Percentiles rank a stretch among this genome's conserved stretches.
phyloP scores from a whole-genome alignment of 2,888 invertebrate species.

The Diarsia rubi region DNA sequence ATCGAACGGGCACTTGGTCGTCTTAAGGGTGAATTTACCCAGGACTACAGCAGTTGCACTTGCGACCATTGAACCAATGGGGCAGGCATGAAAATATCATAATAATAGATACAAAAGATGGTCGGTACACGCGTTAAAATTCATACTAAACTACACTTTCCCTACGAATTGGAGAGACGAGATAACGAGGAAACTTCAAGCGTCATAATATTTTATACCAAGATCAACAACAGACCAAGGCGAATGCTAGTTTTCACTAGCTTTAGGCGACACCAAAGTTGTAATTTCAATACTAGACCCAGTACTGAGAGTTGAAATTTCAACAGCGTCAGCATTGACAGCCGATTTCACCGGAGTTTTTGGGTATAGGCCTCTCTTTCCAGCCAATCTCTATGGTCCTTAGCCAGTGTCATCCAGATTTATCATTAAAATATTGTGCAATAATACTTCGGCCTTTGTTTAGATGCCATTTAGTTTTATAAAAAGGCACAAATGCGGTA shows the following conservation, averaged over 20 bases:
- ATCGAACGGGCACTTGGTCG: too few species aligned
- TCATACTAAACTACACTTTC: neutral
- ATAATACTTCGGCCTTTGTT: neutral
- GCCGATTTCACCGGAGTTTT: neutral
- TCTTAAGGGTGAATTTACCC: too few species aligned
- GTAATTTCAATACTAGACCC: neutral
- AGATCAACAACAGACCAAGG: conserved; percentile 8
- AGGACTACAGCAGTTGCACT: neutral
- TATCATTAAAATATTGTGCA: neutral
- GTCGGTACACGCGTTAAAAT: neutral
- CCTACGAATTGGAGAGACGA: neutral
- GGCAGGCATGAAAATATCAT: neutral
- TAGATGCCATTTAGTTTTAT: neutral
- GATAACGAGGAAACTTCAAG: neutral
- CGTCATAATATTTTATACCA: neutral
- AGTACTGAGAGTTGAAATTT: neutral
- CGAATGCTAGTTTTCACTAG: neutral
- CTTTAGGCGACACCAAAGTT: neutral
- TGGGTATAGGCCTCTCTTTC: neutral
- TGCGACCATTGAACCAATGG: neutral
- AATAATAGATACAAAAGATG: neutral
- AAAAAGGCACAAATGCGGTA: neutral
- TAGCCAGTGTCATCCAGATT: neutral
- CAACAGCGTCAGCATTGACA: neutral
- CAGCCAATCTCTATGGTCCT: neutral